A percentile compares a stretch with the other conserved stretches of the same genome.
Evolutionary conservation across 2,113 vertebrate genomes (phyloP).

Genomic region (Atractosteus spatula): DNA sequence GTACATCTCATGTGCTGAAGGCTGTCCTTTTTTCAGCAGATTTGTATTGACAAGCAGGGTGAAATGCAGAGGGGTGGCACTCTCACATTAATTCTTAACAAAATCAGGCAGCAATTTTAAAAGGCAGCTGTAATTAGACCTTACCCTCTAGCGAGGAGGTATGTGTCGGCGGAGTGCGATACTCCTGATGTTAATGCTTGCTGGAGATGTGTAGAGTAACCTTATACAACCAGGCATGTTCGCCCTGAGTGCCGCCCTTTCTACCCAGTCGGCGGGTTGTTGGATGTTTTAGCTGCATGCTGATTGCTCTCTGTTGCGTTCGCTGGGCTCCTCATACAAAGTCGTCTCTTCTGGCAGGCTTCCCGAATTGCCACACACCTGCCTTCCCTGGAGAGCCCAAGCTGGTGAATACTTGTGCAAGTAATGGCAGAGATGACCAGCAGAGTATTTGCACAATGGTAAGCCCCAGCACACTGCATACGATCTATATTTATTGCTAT

Average conservation of each 20-base stretch:
- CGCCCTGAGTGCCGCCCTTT: not conserved
- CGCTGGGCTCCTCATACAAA: constrained; percentile 13
- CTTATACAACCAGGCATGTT: not conserved
- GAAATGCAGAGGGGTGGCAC: too few species aligned
- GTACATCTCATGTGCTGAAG: too few species aligned
- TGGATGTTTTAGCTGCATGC: not conserved
- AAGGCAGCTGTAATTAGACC: not conserved
- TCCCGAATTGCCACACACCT: constrained; percentile 75
- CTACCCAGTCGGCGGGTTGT: not conserved
- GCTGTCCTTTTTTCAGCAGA: too few species aligned
- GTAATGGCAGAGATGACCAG: constrained; percentile 74
- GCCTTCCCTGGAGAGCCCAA: constrained; percentile 71
- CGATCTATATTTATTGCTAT: constrained; percentile 67
- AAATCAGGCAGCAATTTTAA: not conserved
- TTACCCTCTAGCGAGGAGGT: not conserved
- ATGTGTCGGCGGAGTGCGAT: not conserved
- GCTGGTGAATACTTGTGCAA: constrained; percentile 75
- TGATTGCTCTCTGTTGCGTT: constrained; percentile 1
- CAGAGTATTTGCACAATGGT: constrained; percentile 72
- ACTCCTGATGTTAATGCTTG: not conserved
- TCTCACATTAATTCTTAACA: too few species aligned
- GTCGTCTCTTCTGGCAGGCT: constrained; percentile 79
- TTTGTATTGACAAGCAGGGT: too few species aligned
- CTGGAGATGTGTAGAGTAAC: not conserved
- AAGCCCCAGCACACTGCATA: constrained; percentile 62